These are phyloP conservation scores for Pitta sordida DNA, from an alignment of 2,113 vertebrate species.

Conservation along the genomic window DNA sequence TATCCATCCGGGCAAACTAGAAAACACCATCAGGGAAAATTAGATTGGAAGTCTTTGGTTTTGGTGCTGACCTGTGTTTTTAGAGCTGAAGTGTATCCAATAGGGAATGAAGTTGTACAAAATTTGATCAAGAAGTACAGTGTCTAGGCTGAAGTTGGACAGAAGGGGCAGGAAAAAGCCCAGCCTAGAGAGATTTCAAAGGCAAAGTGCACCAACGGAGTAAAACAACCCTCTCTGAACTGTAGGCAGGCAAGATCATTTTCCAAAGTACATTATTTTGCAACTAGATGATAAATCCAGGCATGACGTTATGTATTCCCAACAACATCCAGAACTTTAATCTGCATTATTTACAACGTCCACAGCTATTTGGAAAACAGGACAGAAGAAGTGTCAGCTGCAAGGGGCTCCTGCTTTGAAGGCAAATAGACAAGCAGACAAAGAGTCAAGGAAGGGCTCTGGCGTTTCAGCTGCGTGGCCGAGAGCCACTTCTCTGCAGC, in stretches of 20 bases:
- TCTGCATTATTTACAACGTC: not conserved
- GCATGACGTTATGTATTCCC: not conserved
- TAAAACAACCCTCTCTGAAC: not conserved
- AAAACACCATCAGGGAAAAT: not conserved
- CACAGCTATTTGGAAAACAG: conserved; percentile 33
- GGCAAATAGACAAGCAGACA: conserved; percentile 39
- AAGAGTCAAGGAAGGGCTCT: conserved; percentile 34
- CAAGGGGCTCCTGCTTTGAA: conserved; percentile 26
- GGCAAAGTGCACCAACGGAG: not conserved
- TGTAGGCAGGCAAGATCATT: not conserved
- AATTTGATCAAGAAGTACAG: not conserved
- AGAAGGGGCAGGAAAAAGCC: not conserved
- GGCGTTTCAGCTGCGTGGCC: conserved; percentile 33
- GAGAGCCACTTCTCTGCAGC: conserved; percentile 37
- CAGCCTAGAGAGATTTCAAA: not conserved
- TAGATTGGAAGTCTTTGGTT: not conserved
- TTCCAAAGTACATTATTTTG: not conserved
- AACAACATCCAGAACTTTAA: not conserved
- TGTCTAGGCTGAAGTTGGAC: not conserved
- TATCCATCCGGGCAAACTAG: not conserved
- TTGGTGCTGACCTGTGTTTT: not conserved
- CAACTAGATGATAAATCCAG: not conserved
- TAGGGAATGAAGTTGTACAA: not conserved
- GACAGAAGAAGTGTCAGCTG: conserved; percentile 10
- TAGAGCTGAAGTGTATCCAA: not conserved